phyloP scores from a whole-genome alignment of 1,140 invertebrate species.

The Globodera rostochiensis region DNA sequence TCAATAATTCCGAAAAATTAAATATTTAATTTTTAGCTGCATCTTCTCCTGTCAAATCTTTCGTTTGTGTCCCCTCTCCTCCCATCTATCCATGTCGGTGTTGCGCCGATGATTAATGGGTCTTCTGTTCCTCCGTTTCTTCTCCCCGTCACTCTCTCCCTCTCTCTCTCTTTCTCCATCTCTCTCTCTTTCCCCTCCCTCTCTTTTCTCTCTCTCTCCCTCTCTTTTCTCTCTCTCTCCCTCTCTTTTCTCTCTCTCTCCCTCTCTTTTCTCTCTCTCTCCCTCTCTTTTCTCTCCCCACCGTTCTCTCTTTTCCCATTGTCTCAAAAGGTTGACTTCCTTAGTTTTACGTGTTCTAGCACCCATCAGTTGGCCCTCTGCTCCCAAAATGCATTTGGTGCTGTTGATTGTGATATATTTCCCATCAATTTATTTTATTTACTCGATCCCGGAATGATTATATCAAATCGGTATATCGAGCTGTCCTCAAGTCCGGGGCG shows the following conservation, averaged over 20 bases:
- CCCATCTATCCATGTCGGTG: not conserved
- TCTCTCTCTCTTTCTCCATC: not conserved
- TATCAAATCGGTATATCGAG: too few relatives aligned
- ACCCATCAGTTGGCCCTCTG: too few relatives aligned
- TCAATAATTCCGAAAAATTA: too few relatives aligned
- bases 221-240: not conserved
- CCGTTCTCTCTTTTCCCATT: not conserved
- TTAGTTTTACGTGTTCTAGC: not conserved
- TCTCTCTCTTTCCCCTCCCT: not conserved
- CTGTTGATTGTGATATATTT: too few relatives aligned
- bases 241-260: not conserved
- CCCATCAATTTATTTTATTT: too few relatives aligned
- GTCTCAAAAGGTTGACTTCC: not conserved
- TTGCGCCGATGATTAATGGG: slow-evolving; percentile 11
- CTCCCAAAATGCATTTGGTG: too few relatives aligned
- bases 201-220: not conserved
- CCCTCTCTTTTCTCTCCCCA: not conserved
- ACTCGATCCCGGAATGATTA: too few relatives aligned
- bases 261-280: not conserved
- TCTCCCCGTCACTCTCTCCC: not conserved
- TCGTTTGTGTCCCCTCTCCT: not conserved
- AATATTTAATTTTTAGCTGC: too few relatives aligned
- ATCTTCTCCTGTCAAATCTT: too few relatives aligned
- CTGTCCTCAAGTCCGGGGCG: too few relatives aligned
- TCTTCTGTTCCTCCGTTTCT: too few relatives aligned